Percentiles rank a stretch among this genome's conserved stretches.
Conservation (phyloP, 2,888 invertebrate species). For the Apamea monoglypha region DNA sequence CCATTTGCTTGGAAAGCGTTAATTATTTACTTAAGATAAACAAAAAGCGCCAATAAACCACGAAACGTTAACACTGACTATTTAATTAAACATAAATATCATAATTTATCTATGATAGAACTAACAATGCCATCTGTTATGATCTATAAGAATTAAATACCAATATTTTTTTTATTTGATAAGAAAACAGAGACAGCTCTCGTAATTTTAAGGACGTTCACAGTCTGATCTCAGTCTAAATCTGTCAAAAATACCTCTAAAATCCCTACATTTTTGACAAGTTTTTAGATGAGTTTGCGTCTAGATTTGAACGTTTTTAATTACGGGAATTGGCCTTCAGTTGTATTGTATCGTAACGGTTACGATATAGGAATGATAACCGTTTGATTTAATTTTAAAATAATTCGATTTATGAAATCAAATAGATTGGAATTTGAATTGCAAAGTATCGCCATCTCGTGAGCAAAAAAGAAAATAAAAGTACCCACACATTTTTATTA, state of each 20-base stretch:
- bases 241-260: background rate
- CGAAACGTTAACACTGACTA: background rate
- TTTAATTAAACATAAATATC: background rate
- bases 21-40: background rate
- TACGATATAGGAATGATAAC: background rate
- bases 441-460: slow-evolving; percentile 35
- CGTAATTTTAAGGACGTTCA: background rate
- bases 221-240: background rate
- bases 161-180: background rate
- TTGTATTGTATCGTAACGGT: background rate
- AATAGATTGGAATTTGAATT: slow-evolving; percentile 17
- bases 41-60: background rate
- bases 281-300: background rate
- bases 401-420: slow-evolving; percentile 26
- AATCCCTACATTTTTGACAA: background rate
- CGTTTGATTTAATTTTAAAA: background rate
- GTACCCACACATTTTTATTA: background rate
- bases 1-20: background rate
- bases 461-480: slow-evolving; percentile 13
- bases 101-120: background rate
- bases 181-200: slow-evolving; percentile 2
- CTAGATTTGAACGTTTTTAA: background rate
- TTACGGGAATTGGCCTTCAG: background rate
- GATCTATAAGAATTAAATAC: slow-evolving; percentile 25
- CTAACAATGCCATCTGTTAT: slow-evolving; percentile 57